Conservation (phyloP, 2,888 invertebrate species). For the Sinotaia quadrata region DNA sequence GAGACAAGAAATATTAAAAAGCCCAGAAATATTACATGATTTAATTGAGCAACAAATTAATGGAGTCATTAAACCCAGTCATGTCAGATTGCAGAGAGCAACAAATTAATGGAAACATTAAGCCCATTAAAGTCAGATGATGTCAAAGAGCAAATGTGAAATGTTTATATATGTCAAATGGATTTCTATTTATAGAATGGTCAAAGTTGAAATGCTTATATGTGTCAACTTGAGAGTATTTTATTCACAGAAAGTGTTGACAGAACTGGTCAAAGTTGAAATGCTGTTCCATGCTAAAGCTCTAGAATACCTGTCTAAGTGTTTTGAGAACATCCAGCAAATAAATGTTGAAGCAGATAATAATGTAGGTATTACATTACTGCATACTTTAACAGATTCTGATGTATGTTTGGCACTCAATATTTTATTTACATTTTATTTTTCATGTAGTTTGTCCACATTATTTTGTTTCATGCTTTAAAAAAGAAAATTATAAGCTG, state of each 20-base stretch:
- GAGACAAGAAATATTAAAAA: too few relatives aligned
- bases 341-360: slow-evolving; percentile 81
- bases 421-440: too few relatives aligned
- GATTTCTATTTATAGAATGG: not conserved
- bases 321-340: slow-evolving; percentile 81
- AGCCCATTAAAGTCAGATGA: not conserved
- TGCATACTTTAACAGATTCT: too few relatives aligned
- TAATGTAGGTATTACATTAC: slow-evolving; percentile 50
- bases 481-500: too few relatives aligned
- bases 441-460: too few relatives aligned
- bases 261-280: slow-evolving; percentile 77
- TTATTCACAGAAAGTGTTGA: slow-evolving; percentile 64
- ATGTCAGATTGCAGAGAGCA: too few relatives aligned
- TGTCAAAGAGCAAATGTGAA: not conserved
- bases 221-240: not conserved
- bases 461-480: too few relatives aligned
- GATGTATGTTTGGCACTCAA: too few relatives aligned
- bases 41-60: too few relatives aligned
- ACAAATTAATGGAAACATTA: too few relatives aligned
- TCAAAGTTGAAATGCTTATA: not conserved
- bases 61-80: too few relatives aligned
- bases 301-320: slow-evolving; percentile 84
- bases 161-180: not conserved
- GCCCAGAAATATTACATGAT: too few relatives aligned
- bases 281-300: slow-evolving; percentile 88